A percentile compares a stretch with the other conserved stretches of the same genome.
These are phyloP conservation scores for Ceraclea dissimilis DNA, from an alignment of 2,888 invertebrate genomes.

Conservation along the genomic window DNA sequence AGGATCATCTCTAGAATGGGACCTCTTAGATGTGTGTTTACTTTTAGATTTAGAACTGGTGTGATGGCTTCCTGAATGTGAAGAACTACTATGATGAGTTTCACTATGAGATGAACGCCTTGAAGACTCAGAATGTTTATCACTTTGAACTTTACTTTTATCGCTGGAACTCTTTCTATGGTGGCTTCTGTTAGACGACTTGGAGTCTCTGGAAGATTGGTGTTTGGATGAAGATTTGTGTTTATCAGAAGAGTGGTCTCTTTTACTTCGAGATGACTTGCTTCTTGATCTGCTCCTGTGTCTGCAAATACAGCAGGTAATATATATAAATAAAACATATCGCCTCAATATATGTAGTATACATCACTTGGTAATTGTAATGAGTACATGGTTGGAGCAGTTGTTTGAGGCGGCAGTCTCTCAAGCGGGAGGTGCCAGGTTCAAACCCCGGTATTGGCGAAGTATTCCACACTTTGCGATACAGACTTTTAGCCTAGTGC, in stretches of 20 bases:
- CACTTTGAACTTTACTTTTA: conserved; percentile 18
- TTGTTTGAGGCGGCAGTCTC: no score
- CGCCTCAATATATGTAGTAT: no score
- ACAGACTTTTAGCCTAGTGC: no score
- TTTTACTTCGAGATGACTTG: conserved; percentile 21
- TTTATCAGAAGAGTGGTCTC: conserved; percentile 17
- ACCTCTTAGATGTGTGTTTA: conserved; percentile 8
- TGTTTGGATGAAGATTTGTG: conserved; percentile 18
- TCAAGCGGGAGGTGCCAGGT: no score
- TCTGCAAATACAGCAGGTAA: conserved; percentile 14
- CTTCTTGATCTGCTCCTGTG: conserved; percentile 21
- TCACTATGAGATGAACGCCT: conserved; percentile 15
- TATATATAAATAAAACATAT: no score
- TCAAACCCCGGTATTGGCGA: no score
- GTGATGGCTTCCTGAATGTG: conserved; percentile 5
- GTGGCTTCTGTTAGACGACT: conserved; percentile 29
- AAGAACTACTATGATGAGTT: neutral
- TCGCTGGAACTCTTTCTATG: conserved; percentile 24
- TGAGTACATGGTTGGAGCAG: no score
- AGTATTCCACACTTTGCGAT: no score
- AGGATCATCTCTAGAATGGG: conserved; percentile 14
- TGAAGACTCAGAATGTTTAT: conserved; percentile 20
- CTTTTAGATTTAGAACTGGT: conserved; percentile 15
- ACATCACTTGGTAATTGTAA: no score
- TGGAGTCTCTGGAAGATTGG: conserved; percentile 17